Evolutionary conservation across 2,888 invertebrate species (phyloP), one percentile per base, ranked within the genome.

Genomic region (Microchrysa polita): DNA sequence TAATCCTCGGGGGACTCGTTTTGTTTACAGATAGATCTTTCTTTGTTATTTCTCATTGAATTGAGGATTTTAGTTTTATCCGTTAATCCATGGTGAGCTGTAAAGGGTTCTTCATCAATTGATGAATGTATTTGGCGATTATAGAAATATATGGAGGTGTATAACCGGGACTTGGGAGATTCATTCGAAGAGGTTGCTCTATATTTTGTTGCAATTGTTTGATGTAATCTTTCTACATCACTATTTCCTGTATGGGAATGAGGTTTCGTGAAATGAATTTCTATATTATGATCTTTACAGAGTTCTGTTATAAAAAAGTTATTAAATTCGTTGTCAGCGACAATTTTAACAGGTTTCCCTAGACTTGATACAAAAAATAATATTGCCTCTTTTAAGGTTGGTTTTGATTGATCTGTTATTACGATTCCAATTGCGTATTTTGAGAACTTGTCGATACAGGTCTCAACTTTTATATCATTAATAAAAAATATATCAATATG

Each of bases 261-360:
- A 20, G 61, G 40, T 61, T 2, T 61, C 16, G 61, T 40, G 40
- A 61, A 61, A 61, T 61, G 34, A 16, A 61, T 40, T 61, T 61
- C n/a, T 40, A 61, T 34, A 16, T 61, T 40, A 61, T 40, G 40
- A 40, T 61, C 10, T n/a, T 40, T 40, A 16, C 40, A 61, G n/a
- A 61, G 5, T 40, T 61, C 61, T 7, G 5, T 34, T 16, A 61
- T 61, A 42, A 61, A 61, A 10, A 61, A 61, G 16, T 40, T 40
- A 40, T 61, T 61, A 18, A 61, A 61, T 48, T 65, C 65, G 48
- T 65, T 65, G 20, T 65, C 65, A 12, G 65, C 65, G 22, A 65
- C 14, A 14, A 65, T 65, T 12, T 65, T 65, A 2, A 22, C 48
- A 14, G 65, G 65, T 65, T 65, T 65, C 7, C 65, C 48, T 18